Evolutionary conservation across 2,113 vertebrate genomes (phyloP).

Genomic region (Chaenocephalus aceratus): DNA sequence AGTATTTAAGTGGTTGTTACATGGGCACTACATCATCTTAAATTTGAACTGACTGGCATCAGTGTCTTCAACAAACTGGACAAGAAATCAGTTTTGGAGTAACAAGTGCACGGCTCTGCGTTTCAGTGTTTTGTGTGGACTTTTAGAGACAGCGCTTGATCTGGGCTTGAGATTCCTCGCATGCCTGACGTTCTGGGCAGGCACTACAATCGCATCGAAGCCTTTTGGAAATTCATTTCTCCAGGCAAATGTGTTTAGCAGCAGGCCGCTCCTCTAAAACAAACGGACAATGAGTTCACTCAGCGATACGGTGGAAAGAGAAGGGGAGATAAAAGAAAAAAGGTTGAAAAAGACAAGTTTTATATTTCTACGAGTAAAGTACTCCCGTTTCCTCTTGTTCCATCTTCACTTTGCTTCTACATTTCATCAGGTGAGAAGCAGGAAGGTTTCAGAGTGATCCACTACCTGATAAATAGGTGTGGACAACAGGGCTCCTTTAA

Average conservation of each 20-base stretch:
- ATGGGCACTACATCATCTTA: slow-evolving; percentile 31
- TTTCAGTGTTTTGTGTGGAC: slow-evolving; percentile 38
- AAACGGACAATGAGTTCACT: slow-evolving; percentile 73
- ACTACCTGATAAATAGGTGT: slow-evolving; percentile 57
- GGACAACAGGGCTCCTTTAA: slow-evolving; percentile 56
- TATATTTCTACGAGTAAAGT: slow-evolving; percentile 24
- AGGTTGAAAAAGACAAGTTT: slow-evolving; percentile 27
- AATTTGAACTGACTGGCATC: slow-evolving; percentile 54
- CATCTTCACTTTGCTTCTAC: slow-evolving; percentile 26
- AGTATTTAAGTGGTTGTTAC: slow-evolving; percentile 37
- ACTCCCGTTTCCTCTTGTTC: slow-evolving; percentile 39
- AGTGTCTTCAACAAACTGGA: slow-evolving; percentile 30
- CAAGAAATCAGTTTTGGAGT: slow-evolving; percentile 39
- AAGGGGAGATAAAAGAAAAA: slow-evolving; percentile 12
- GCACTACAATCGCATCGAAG: slow-evolving; percentile 61
- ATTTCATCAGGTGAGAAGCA: slow-evolving; percentile 36
- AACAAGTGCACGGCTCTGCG: slow-evolving; percentile 38
- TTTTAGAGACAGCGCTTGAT: slow-evolving; percentile 46
- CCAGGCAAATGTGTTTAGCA: slow-evolving; percentile 78
- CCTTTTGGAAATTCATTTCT: slow-evolving; percentile 67
- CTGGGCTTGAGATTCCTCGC: slow-evolving; percentile 65
- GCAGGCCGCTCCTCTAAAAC: slow-evolving; percentile 69
- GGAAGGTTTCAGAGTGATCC: slow-evolving; percentile 26
- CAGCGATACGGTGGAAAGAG: slow-evolving; percentile 53
- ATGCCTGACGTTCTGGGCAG: slow-evolving; percentile 73